Conservation (phyloP, 2,888 invertebrate species). For the Polydrusus cervinus region DNA sequence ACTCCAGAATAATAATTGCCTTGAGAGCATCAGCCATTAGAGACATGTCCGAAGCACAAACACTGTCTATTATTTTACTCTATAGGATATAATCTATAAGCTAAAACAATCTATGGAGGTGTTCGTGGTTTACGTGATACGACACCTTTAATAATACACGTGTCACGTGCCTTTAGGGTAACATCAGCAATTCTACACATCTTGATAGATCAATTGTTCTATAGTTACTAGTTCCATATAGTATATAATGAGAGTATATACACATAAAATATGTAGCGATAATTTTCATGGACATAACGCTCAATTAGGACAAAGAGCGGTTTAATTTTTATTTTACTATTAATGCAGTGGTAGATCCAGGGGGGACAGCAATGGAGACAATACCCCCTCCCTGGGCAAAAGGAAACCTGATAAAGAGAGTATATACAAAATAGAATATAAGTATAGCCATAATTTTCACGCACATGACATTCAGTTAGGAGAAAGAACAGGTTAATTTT, state of each 20-base stretch:
- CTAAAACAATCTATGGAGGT: slow-evolving; percentile 23
- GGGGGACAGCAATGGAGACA: too few relatives aligned
- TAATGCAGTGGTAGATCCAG: too few relatives aligned
- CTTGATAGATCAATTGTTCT: slow-evolving; percentile 6
- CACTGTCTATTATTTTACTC: slow-evolving; percentile 28
- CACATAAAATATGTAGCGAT: background rate
- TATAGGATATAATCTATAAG: slow-evolving; percentile 30
- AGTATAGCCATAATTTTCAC: too few relatives aligned
- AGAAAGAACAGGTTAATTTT: too few relatives aligned
- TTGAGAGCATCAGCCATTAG: background rate
- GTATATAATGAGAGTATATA: background rate
- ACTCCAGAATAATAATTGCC: background rate
- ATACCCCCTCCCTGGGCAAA: too few relatives aligned
- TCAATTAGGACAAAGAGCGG: background rate
- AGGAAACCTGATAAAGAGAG: too few relatives aligned
- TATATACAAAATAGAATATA: too few relatives aligned
- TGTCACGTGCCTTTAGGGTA: slow-evolving; percentile 26
- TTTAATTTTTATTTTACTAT: too few relatives aligned
- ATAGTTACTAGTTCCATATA: background rate
- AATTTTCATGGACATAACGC: background rate
- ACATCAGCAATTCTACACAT: slow-evolving; percentile 8
- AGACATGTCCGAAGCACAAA: slow-evolving; percentile 10
- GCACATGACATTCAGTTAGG: too few relatives aligned
- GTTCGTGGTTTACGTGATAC: slow-evolving; percentile 8
- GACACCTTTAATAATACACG: slow-evolving; percentile 20